phyloP scores from a whole-genome alignment of 2,113 vertebrate species.

The Pangasianodon gigas region DNA sequence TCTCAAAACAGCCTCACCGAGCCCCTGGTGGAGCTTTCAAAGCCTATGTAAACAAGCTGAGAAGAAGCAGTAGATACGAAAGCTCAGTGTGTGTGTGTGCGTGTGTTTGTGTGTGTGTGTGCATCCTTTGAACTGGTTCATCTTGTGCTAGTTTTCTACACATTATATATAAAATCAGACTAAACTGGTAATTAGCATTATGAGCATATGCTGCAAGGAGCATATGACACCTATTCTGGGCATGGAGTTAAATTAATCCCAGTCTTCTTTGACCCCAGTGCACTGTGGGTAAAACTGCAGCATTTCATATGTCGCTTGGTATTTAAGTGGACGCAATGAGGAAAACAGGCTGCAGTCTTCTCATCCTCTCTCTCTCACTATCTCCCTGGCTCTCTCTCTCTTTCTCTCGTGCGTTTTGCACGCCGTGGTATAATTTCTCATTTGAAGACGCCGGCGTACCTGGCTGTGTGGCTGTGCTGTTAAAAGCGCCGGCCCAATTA shows the following conservation, averaged over 20 bases:
- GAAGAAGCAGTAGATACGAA: constrained; percentile 7
- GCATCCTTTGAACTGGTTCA: constrained; percentile 28
- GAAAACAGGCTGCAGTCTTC: constrained; percentile 39
- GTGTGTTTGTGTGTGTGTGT: constrained; percentile 2
- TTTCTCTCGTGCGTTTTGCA: constrained; percentile 54
- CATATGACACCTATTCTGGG: constrained; percentile 25
- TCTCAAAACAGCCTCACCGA: constrained; percentile 38
- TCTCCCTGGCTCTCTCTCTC: constrained; percentile 40
- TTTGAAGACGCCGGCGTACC: constrained; percentile 77
- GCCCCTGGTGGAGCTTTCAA: constrained; percentile 47
- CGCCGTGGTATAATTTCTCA: constrained; percentile 74
- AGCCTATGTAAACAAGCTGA: constrained; percentile 48
- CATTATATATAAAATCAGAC: not conserved
- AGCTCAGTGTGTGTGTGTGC: constrained; percentile 11
- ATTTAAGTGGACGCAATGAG: constrained; percentile 31
- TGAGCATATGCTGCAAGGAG: not conserved
- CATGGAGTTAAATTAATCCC: constrained; percentile 14
- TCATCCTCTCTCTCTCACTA: constrained; percentile 2
- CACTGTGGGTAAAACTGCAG: constrained; percentile 28
- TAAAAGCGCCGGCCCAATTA: constrained; percentile 83
- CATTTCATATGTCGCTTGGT: not conserved
- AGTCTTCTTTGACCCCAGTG: constrained; percentile 28
- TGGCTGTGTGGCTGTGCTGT: constrained; percentile 75
- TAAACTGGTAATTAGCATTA: constrained; percentile 31
- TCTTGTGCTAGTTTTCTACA: not conserved